phyloP scores from a whole-genome alignment of 2,113 vertebrate species.

The Micronisus gabar region DNA sequence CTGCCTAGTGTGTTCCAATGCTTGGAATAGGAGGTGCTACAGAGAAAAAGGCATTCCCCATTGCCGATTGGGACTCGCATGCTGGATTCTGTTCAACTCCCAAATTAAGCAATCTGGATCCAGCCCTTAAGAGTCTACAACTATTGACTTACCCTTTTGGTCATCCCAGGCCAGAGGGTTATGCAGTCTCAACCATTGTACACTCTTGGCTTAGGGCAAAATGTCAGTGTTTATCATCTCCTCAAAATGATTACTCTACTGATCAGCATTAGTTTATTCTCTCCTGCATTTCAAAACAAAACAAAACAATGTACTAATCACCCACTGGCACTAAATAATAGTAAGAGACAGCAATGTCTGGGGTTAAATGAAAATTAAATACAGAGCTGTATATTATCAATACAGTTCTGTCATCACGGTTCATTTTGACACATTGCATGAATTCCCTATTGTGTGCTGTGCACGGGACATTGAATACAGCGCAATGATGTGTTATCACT shows the following conservation, averaged over 20 bases:
- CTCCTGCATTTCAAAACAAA: slow-evolving; percentile 57
- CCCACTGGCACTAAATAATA: neutral
- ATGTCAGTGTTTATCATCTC: slow-evolving; percentile 42
- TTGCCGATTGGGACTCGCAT: neutral
- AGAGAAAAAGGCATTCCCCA: neutral
- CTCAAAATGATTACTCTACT: slow-evolving; percentile 56
- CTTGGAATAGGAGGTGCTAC: neutral
- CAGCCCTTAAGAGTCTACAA: slow-evolving; percentile 12
- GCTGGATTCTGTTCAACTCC: neutral
- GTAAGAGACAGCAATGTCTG: neutral
- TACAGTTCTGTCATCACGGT: neutral
- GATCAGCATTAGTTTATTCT: slow-evolving; percentile 53
- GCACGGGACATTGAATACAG: neutral
- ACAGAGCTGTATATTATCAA: neutral
- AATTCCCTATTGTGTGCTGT: neutral
- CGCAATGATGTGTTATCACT: neutral
- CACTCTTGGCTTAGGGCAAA: slow-evolving; percentile 40
- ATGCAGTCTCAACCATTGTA: slow-evolving; percentile 33
- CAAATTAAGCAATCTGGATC: neutral
- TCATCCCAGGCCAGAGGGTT: slow-evolving; percentile 46
- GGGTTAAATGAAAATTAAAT: neutral
- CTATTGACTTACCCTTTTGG: slow-evolving; percentile 58
- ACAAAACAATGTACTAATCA: slow-evolving; percentile 44
- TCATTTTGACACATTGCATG: neutral
- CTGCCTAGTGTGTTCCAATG: neutral